Evolutionary conservation across 2,888 invertebrate species (phyloP).

Genomic region (Drosophila setosimentum): DNA sequence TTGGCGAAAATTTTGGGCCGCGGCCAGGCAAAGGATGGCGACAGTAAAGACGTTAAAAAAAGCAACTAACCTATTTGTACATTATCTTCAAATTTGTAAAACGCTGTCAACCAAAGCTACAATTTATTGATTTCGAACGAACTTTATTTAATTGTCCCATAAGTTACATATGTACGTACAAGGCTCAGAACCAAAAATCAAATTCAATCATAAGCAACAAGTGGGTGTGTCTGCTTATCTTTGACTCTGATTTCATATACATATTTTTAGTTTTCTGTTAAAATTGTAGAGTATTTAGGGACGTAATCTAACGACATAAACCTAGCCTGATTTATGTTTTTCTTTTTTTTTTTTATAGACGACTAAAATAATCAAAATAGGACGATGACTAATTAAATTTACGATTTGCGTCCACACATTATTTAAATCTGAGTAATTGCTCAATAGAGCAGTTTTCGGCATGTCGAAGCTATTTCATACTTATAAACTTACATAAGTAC

Average conservation of each 20-base stretch:
- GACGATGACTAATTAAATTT: constrained; percentile 25
- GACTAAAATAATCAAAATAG: constrained; percentile 31
- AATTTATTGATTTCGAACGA: constrained; percentile 46
- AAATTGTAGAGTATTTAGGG: constrained; percentile 43
- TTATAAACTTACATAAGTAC: constrained; percentile 23
- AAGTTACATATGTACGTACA: constrained; percentile 15
- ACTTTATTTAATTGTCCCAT: constrained; percentile 22
- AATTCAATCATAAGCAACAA: constrained; percentile 46
- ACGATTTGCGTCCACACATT: constrained; percentile 14
- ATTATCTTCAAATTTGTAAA: constrained; percentile 48
- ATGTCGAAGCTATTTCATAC: constrained; percentile 22
- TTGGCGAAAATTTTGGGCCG: constrained; percentile 94
- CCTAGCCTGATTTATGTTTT: constrained; percentile 12
- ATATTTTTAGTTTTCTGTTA: constrained; percentile 15
- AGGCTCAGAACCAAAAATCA: constrained; percentile 41
- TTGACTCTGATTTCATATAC: constrained; percentile 57
- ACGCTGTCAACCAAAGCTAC: constrained; percentile 72
- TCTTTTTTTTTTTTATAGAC: constrained; percentile 11
- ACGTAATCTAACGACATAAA: constrained; percentile 42
- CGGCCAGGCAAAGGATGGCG: constrained; percentile 91
- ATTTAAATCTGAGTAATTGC: constrained; percentile 12
- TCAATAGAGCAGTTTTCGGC: constrained; percentile 21
- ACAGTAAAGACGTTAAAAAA: constrained; percentile 93
- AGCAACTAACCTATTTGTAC: constrained; percentile 87
- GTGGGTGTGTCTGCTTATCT: constrained; percentile 58